Percentiles rank a stretch among this genome's conserved stretches.
These are phyloP conservation scores for Channallabes apus DNA, from an alignment of 2,797 vertebrate species.

Conservation along the genomic window DNA sequence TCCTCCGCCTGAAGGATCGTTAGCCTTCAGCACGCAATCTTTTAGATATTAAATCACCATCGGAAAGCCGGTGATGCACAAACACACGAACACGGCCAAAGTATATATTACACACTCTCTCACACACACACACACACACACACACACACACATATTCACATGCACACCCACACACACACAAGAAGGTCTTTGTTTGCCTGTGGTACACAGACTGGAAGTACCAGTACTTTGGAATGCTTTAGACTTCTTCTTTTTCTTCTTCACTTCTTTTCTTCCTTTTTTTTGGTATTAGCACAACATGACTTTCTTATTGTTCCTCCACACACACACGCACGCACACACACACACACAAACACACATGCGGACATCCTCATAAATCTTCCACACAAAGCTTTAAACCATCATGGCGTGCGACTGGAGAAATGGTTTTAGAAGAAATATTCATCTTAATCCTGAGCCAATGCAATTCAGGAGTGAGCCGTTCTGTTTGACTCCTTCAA, in stretches of 20 bases:
- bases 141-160: slow-evolving; percentile 23
- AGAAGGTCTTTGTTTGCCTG: background rate
- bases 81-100: slow-evolving; percentile 12
- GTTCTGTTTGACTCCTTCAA: background rate
- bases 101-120: slow-evolving; percentile 26
- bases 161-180: slow-evolving; percentile 3
- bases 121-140: slow-evolving; percentile 32
- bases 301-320: background rate
- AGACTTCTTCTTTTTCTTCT: background rate
- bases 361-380: background rate
- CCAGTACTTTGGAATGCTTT: slow-evolving; percentile 9
- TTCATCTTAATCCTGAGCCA: background rate
- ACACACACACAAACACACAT: background rate
- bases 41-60: slow-evolving; percentile 35
- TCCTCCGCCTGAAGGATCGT: slow-evolving; percentile 11
- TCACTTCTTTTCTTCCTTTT: background rate
- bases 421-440: background rate
- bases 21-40: slow-evolving; percentile 21
- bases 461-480: background rate
- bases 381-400: slow-evolving; percentile 5
- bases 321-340: too few relatives aligned
- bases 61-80: slow-evolving; percentile 12
- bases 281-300: background rate
- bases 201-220: slow-evolving; percentile 10
- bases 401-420: background rate